Conservation (phyloP, 2,797 vertebrate genomes). For the Salarias fasciatus region DNA sequence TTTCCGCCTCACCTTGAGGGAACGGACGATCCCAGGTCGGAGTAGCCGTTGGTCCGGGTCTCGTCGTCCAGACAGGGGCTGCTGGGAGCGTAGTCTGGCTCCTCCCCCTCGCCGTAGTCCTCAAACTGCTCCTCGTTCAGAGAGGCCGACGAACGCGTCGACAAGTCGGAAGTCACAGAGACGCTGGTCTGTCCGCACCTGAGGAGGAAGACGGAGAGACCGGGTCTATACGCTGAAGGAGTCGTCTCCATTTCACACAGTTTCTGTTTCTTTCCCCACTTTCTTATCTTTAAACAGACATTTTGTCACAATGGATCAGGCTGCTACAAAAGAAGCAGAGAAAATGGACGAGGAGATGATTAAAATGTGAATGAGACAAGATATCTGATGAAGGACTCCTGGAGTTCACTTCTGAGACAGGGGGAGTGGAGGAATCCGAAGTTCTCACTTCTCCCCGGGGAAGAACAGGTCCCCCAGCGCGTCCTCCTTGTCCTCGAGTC, state of each 20-base stretch:
- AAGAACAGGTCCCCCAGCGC: conserved; percentile 86
- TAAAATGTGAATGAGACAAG: too few species aligned
- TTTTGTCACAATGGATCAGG: too few species aligned
- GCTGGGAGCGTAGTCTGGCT: conserved; percentile 91
- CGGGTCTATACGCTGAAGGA: not conserved
- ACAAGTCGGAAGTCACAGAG: conserved; percentile 90
- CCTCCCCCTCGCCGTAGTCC: conserved; percentile 95
- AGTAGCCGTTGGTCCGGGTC: conserved; percentile 89
- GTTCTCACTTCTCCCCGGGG: conserved; percentile 89
- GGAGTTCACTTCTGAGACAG: not conserved
- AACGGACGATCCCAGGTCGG: conserved; percentile 95
- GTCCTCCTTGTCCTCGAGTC: conserved; percentile 84
- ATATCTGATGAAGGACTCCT: too few species aligned
- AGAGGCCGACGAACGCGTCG: conserved; percentile 90
- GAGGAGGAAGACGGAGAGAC: conserved; percentile 17
- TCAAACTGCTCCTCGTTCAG: conserved; percentile 98
- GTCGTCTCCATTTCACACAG: too few species aligned
- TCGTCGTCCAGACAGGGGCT: conserved; percentile 94
- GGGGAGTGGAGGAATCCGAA: not conserved
- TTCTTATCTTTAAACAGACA: too few species aligned
- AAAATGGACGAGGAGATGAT: too few species aligned
- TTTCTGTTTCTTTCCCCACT: not conserved
- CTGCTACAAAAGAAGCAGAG: too few species aligned
- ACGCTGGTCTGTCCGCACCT: conserved; percentile 87
- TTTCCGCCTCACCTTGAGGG: conserved; percentile 88